Evolutionary conservation across 2,113 vertebrate genomes (phyloP), one percentile per base, ranked within the genome.

Genomic region (Sylvietta virens): DNA sequence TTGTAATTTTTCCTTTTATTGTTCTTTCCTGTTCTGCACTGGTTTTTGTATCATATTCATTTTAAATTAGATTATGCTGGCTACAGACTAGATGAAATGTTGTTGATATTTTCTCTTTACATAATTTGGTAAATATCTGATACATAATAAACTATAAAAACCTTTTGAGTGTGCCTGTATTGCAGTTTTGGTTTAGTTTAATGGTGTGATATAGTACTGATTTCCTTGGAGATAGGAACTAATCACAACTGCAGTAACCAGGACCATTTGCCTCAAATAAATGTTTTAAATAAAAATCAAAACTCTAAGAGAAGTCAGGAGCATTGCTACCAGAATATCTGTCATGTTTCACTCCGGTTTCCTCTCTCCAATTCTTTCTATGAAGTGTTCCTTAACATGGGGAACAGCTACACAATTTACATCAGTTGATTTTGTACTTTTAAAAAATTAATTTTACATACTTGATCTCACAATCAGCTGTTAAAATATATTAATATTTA

Each of bases 31-130:
- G 0, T 65, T 94, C 70, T 90, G 70, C 23, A 65, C n/a, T 82
- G 26, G 0, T 31, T 86, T 92, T 86, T 81, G 31, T 73, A 81
- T 61, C 42, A 77, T 14, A 50, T 26, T 92, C 2, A 73, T 87
- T 89, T 74, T 42, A 82, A 87, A 96, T 91, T 66, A 73, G 54
- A 95, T 87, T 91, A 80, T n/a, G 30, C 39, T 94, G 62, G 58
- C 39, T 94, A 91, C 42, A 84, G 42, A 77, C 61, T 50, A 82
- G 39, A 80, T 76, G 70, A 94, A 92, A 90, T n/a, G 15, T 31
- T 80, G 83, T 48, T 81, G 65, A 30, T 94, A 54, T 85, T 82
- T 82, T 79, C 62, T 42, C 30, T 54, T 76, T 54, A 76, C 3
- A 8, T n/a, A 74, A 82, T 61, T 80, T 58, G 35, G 50, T 73